Percentiles rank a stretch among this genome's conserved stretches.
Evolutionary conservation across 1,140 invertebrate genomes (phyloP).

Genomic region (Phortica variegata): DNA sequence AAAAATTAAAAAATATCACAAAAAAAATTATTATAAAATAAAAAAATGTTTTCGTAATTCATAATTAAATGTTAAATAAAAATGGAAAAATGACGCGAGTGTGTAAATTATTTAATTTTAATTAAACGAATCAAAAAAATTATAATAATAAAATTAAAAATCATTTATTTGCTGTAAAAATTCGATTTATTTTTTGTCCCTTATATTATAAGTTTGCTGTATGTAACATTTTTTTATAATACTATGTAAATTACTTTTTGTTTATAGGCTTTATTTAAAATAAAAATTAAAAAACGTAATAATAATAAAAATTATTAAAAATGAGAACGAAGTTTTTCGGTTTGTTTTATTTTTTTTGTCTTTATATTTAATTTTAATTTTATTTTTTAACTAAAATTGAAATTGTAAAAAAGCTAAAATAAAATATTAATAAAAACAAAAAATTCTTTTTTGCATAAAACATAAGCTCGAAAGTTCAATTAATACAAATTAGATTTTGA

Average conservation of each 20-base stretch:
- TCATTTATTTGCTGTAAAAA: constrained; percentile 26
- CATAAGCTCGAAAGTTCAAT: constrained; percentile 52
- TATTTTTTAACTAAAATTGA: too few relatives aligned
- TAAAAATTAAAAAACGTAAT: constrained; percentile 7
- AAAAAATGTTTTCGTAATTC: too few relatives aligned
- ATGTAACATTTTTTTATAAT: constrained; percentile 12
- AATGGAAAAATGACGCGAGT: not conserved
- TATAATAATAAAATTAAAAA: constrained; percentile 14
- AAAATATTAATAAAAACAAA: constrained; percentile 19
- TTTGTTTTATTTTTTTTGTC: too few relatives aligned
- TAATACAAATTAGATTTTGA: constrained; percentile 51
- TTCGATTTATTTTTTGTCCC: constrained; percentile 14
- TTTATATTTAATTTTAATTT: too few relatives aligned
- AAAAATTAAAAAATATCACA: not conserved
- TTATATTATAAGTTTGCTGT: not conserved
- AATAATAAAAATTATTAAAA: constrained; percentile 6
- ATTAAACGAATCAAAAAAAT: constrained; percentile 5
- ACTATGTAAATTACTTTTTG: too few relatives aligned
- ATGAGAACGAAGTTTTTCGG: too few relatives aligned
- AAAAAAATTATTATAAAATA: constrained; percentile 14
- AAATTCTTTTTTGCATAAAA: too few relatives aligned
- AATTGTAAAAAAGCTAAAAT: constrained; percentile 14
- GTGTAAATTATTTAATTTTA: constrained; percentile 9
- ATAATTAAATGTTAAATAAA: too few relatives aligned
- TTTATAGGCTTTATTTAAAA: too few relatives aligned